Conservation (phyloP, 2,888 invertebrate species). For the Hypselothyrea guttata region DNA sequence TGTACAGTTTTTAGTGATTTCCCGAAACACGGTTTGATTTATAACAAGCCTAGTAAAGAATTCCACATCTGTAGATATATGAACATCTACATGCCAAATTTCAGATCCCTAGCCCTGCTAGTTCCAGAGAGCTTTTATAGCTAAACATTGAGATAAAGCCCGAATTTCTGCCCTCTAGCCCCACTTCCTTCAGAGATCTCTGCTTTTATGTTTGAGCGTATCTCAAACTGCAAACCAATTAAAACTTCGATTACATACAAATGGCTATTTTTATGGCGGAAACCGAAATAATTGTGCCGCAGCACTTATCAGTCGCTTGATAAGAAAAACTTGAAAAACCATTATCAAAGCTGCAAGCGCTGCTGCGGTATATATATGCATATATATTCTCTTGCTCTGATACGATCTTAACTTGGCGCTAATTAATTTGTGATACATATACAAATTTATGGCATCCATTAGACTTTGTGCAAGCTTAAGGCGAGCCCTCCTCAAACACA, state of each 20-base stretch:
- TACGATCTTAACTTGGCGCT: constrained; percentile 24
- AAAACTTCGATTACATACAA: constrained; percentile 17
- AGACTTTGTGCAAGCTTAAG: constrained; percentile 29
- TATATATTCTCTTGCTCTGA: too few species aligned
- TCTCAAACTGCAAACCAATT: background rate
- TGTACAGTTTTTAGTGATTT: too few species aligned
- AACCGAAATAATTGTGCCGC: constrained; percentile 21
- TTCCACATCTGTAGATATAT: background rate
- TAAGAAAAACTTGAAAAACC: constrained; percentile 15
- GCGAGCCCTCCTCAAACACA: constrained; percentile 58
- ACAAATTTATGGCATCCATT: constrained; percentile 48
- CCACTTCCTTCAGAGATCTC: too few species aligned
- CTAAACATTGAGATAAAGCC: too few species aligned
- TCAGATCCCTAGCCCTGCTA: too few species aligned
- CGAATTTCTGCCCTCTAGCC: too few species aligned
- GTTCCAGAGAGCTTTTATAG: too few species aligned
- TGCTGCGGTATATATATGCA: background rate
- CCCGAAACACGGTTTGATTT: too few species aligned
- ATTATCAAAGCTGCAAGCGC: constrained; percentile 10
- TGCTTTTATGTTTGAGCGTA: background rate
- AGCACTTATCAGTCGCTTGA: constrained; percentile 15
- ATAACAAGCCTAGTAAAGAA: too few species aligned
- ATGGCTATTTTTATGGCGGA: constrained; percentile 22
- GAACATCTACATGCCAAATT: too few species aligned
- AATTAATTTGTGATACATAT: constrained; percentile 23